Base-by-base conservation (phyloP, 2,888 invertebrate species). In the Andrena camellia region DNA sequence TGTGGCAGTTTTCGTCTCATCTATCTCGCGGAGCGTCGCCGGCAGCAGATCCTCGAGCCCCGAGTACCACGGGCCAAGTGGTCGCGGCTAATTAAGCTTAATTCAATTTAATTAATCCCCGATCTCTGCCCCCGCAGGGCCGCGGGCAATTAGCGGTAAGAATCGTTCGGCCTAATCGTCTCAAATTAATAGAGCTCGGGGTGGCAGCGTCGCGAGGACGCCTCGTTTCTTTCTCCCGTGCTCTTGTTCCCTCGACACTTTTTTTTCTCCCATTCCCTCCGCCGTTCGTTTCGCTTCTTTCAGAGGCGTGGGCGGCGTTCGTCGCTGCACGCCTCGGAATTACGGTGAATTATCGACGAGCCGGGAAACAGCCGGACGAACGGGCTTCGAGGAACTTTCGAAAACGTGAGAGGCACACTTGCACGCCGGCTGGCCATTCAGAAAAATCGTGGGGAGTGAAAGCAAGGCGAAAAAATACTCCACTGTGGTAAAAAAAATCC, bases 101-200 rank as follows among this genome's bases (percentile, higher is more conserved):
- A 91, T 91, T 91, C 90, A 83, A 89, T 91, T 90, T 90, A 92
- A 92, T 92, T 90, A 88, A 90, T 90, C 85, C 85, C 70, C 85
- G 81, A 89, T 85, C 81, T 67, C 52, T 48, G 75, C 2, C 68
- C 66, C 60, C 52, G 23, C 48, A 17, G 33, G 29, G 52, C 59
- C 57, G 29, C 67, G 67, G 72, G 79, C 83, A 88, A 88, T 88
- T 89, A 85, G 83, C 81, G 73, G 62, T 33, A 67, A 82, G 85
- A 79, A 86, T 89, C 84, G 77, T 63, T 62, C 69, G 57, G 66
- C 50, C 87, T 90, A 88, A 89, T 89, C 89, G 87, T 80, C 70
- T 70, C 63, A 74, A 83, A 87, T 87, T 89, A 85, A 89, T 88
- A 85, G 85, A 86, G 87, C 42, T 64, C 54, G 52, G 66, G 48